Evolutionary conservation across 2,113 vertebrate genomes (phyloP), one percentile per base, ranked within the genome.

Genomic region (Megaceryle torquata): DNA sequence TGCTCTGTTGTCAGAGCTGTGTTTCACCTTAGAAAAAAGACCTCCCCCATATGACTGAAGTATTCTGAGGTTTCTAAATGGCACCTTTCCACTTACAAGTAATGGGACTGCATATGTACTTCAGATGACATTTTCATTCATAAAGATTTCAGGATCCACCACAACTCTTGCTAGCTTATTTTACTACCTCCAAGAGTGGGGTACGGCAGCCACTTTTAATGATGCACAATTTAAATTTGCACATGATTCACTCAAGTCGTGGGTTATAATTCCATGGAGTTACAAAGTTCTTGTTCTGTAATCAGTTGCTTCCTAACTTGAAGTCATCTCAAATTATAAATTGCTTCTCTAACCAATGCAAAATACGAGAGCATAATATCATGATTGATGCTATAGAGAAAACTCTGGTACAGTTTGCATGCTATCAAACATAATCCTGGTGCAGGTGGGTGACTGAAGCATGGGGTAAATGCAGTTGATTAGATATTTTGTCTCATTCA

Each of bases 401-500:
- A 91, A 93, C 83, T 63, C 89, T 13, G 92, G 95, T 95, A 54
- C 92, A 54, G 92, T 96, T 77, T 95, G 96, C 91, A 54, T 53
- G 92, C 91, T 70, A 88, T 85, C 96, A 85, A 6, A 92, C n/a
- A 4, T 79, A 93, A 97, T 95, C 91, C 96, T 96, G 92, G 81
- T 92, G 96, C 96, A 97, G 96, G 96, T 96, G 96, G 96, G 91
- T 82, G 93, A 91, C 88, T 96, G 93, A 96, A 94, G 91, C 93
- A 71, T 8, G 81, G 95, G 91, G 92, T 94, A 97, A 97, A 97
- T 96, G 93, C 96, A 80, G 88, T 93, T 97, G 96, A 97, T 96
- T 96, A 96, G 96, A 82, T 94, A 97, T 96, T 96, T 97, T 97
- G 91, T 93, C 96, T 96, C 95, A 97, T 97, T 97, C 96, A 96